Evolutionary conservation across 2,797 vertebrate species (phyloP).

Genomic region (Spea hammondii): DNA sequence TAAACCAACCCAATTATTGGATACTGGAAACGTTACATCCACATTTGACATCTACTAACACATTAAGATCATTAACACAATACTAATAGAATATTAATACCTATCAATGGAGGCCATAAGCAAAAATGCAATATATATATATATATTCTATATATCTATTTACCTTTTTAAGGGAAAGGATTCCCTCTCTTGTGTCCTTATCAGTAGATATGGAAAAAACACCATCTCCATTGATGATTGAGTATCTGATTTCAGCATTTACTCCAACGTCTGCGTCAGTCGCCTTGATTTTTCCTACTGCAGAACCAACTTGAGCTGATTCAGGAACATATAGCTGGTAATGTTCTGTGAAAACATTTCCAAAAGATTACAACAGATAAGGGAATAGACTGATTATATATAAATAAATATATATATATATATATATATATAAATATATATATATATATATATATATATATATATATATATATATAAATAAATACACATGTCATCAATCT

Average conservation of each 20-base stretch:
- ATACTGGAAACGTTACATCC: too few relatives aligned
- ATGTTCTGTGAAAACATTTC: slow-evolving; percentile 75
- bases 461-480: too few relatives aligned
- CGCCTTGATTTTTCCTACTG: slow-evolving; percentile 97
- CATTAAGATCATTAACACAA: too few relatives aligned
- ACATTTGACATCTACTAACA: too few relatives aligned
- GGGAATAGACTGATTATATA: too few relatives aligned
- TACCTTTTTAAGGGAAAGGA: slow-evolving; percentile 92
- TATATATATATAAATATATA: too few relatives aligned
- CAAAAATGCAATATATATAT: too few relatives aligned
- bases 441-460: too few relatives aligned
- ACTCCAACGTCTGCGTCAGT: slow-evolving; percentile 89
- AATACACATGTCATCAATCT: background rate
- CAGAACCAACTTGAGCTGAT: slow-evolving; percentile 90
- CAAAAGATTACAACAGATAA: slow-evolving; percentile 1
- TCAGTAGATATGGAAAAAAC: slow-evolving; percentile 89
- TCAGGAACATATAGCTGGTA: slow-evolving; percentile 96
- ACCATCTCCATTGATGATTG: slow-evolving; percentile 89
- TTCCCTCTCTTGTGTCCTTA: slow-evolving; percentile 89
- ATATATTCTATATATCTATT: slow-evolving; percentile 1
- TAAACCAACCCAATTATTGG: too few relatives aligned
- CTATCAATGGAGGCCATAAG: too few relatives aligned
- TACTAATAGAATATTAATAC: too few relatives aligned
- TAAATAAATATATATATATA: too few relatives aligned
- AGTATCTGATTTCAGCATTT: slow-evolving; percentile 96